Evolutionary conservation across 64 coral and sea anemone genomes (phyloP).

Genomic region (Montipora capricornis): DNA sequence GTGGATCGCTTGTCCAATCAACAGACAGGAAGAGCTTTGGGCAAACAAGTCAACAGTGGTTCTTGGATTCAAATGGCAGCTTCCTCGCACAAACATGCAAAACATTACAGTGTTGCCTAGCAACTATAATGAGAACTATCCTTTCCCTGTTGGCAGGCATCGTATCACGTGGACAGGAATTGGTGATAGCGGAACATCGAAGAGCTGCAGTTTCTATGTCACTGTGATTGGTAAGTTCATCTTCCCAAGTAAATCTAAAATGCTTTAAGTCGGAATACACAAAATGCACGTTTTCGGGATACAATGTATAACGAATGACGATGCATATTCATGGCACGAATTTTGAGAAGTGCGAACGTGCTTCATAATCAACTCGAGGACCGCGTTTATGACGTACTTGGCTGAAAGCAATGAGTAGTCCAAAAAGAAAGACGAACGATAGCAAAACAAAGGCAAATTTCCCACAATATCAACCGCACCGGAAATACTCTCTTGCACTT

Average conservation of each 20-base stretch:
- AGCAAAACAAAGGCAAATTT: too few species aligned
- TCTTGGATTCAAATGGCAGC: constrained; percentile 81
- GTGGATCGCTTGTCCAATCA: constrained; percentile 90
- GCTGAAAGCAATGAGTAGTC: too few species aligned
- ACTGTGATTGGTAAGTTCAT: constrained; percentile 71
- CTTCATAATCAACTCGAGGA: too few species aligned
- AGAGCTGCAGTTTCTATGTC: constrained; percentile 82
- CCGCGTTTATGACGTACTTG: too few species aligned
- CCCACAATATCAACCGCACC: too few species aligned
- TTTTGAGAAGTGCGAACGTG: too few species aligned
- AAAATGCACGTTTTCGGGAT: too few species aligned
- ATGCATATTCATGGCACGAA: too few species aligned
- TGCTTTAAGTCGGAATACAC: too few species aligned
- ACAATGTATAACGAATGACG: too few species aligned
- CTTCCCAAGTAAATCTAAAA: not conserved
- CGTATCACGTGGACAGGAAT: constrained; percentile 94
- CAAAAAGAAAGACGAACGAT: too few species aligned
- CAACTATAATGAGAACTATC: constrained; percentile 75
- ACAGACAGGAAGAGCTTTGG: constrained; percentile 71
- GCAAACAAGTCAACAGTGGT: constrained; percentile 56
- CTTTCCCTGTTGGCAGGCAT: constrained; percentile 86
- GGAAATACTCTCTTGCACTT: too few species aligned
- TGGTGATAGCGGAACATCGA: constrained; percentile 70
- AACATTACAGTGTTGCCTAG: constrained; percentile 71
- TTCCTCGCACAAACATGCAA: constrained; percentile 90